Evolutionary conservation across 2,797 vertebrate species (phyloP), one percentile per base, ranked within the genome.

Genomic region (Apodemus agrarius): DNA sequence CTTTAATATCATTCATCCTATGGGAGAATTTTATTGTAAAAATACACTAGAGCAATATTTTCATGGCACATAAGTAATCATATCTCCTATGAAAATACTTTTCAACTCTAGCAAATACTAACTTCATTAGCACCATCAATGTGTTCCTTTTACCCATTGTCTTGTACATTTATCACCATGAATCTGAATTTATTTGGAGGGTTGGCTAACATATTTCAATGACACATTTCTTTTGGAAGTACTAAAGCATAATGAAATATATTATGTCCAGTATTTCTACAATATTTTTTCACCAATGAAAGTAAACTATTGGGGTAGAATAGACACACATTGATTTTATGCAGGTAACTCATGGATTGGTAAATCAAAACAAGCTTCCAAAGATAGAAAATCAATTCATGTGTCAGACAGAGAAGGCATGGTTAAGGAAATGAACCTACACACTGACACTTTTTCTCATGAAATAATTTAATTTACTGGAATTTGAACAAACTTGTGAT

Each of bases 291-390:
- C 19, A 83, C 46, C 84, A 91, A 0, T 0, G 0, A 97, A 97
- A 82, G 96, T 96, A 90, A 97, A 93, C 97, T 97, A 97, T 95
- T 98, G 92, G 97, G 95, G 69, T 92, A 89, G 24, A 97, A 95
- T 95, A 57, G 91, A 54, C 96, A 97, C 76, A 80, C 92, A 94
- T 96, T 98, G 97, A 98, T 98, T 97, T 90, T 95, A 29, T 96
- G 96, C 97, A 97, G 89, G 90, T 97, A 98, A 54, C 94, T n/a
- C 67, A 91, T 97, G 61, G 88, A 93, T 96, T 95, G 67, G n/a
- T 97, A 97, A 98, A 98, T 97, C 96, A 98, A 98, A 97, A 94
- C 83, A 97, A 97, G 82, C 29, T 95, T 79, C 31, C 95, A 97
- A 97, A 92, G 67, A 97, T 95, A 96, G 72, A 92, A 97, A 98